Evolutionary conservation across 1,140 invertebrate genomes (phyloP), one percentile per base, ranked within the genome.

Genomic region (Chironomus striatipennis): DNA sequence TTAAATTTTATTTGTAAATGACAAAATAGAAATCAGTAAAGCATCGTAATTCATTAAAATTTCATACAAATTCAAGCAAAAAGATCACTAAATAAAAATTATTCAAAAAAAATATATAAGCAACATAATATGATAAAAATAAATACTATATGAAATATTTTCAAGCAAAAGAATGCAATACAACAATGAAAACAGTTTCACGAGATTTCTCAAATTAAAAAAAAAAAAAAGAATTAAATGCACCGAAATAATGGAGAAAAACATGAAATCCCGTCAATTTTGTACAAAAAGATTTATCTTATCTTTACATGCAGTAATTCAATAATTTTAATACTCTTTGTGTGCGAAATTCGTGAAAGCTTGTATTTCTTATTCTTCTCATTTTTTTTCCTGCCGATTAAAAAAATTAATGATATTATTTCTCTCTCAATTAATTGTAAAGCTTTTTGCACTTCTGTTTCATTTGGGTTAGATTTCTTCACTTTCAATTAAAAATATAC

Each of bases 381-480:
- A 12, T 57, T 15, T 15, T 57, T 57, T 57, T n/a, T 57, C 12
- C 24, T 34, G 24, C 24, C 5, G 24, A 34, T 34, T 34, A 34
- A 34, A 34, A 34, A 34, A 34, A 34, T 34, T 34, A 34, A 34
- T 34, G 24, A 34, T 34, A 34, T 34, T 57, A 12, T 57, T n/a
- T 57, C 47, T 12, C 47, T 57, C 47, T 15, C 47, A 57, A 57
- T 57, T 57, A 57, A 57, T 57, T 57, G 12, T 57, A n/a, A n/a
- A n/a, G 5, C 47, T 57, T 57, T 57, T 57, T n/a, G 47, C 47
- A 57, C 47, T 57, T n/a, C 47, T 57, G 47, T 57, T 57, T 57
- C n/a, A 57, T 57, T 57, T 57, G 47, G 47, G 47, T 57, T 57
- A 57, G 47, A 57, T 57, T 57, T 57, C 47, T 57, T 57, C 47